These are phyloP conservation scores for Acipenser transmontanus DNA, from an alignment of 2,797 vertebrate genomes.

Conservation along the genomic window DNA sequence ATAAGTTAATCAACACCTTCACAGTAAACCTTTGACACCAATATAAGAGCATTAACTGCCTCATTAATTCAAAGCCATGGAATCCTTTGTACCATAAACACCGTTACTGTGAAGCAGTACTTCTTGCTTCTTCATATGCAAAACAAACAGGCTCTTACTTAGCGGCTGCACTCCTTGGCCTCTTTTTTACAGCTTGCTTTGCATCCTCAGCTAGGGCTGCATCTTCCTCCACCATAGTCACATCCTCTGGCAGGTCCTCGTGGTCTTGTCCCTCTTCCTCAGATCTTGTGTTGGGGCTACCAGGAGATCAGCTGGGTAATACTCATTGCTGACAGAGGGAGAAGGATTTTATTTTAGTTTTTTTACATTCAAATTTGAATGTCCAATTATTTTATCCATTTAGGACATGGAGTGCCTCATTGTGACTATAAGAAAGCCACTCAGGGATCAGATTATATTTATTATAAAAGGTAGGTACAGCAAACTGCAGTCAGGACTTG, in stretches of 20 bases:
- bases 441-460: no score
- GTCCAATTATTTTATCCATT: background rate
- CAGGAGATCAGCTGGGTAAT: conserved; percentile 78
- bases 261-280: conserved; percentile 47
- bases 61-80: background rate
- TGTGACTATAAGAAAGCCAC: no score
- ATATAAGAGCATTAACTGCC: background rate
- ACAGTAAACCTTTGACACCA: conserved; percentile 10
- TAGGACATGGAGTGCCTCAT: no score
- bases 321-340: conserved; percentile 74
- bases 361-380: background rate
- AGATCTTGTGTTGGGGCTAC: conserved; percentile 86
- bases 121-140: conserved; percentile 15
- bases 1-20: conserved; percentile 13
- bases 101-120: conserved; percentile 3
- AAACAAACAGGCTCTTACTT: conserved; percentile 53
- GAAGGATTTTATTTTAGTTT: background rate
- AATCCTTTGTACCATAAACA: conserved; percentile 24
- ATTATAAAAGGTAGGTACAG: no score
- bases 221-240: conserved; percentile 37
- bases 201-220: conserved; percentile 35
- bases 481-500: no score
- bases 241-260: conserved; percentile 34
- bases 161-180: conserved; percentile 61
- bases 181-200: conserved; percentile 42